Percentiles rank a stretch among this genome's conserved stretches.
phyloP scores from a whole-genome alignment of 1,140 invertebrate genomes.

The Stratiolaelaps scimitus region DNA sequence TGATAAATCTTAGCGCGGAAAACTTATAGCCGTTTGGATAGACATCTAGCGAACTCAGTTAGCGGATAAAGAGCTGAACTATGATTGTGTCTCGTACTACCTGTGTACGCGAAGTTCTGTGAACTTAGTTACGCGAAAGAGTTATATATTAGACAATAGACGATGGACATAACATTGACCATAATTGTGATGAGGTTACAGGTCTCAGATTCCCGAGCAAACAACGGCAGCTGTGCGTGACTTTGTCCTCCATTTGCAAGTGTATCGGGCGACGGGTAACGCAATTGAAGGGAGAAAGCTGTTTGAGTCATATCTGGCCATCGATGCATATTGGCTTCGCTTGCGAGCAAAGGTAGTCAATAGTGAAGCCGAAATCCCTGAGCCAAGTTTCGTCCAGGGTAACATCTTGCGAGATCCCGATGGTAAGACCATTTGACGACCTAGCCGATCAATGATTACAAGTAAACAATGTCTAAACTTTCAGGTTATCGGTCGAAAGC shows the following conservation, averaged over 20 bases:
- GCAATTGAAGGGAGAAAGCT: background rate
- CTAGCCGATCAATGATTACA: background rate
- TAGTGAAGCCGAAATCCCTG: background rate
- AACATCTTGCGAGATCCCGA: background rate
- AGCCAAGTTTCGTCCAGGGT: background rate
- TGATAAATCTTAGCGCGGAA: background rate
- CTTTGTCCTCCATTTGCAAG: background rate
- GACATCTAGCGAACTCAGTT: background rate
- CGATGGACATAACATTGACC: background rate
- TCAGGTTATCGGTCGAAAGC: background rate
- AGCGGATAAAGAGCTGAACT: background rate
- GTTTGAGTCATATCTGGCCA: background rate
- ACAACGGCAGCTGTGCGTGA: background rate
- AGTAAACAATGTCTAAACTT: too few species aligned
- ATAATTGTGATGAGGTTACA: background rate
- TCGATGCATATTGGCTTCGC: background rate
- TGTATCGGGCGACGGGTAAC: background rate
- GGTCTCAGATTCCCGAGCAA: background rate
- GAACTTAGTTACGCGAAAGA: background rate
- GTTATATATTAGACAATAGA: background rate
- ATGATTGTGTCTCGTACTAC: background rate
- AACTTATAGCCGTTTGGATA: background rate
- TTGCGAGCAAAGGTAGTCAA: background rate
- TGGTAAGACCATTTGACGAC: background rate
- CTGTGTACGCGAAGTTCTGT: background rate